Base-by-base conservation (phyloP, 2,797 vertebrate species). In the Myotis findleyi region DNA sequence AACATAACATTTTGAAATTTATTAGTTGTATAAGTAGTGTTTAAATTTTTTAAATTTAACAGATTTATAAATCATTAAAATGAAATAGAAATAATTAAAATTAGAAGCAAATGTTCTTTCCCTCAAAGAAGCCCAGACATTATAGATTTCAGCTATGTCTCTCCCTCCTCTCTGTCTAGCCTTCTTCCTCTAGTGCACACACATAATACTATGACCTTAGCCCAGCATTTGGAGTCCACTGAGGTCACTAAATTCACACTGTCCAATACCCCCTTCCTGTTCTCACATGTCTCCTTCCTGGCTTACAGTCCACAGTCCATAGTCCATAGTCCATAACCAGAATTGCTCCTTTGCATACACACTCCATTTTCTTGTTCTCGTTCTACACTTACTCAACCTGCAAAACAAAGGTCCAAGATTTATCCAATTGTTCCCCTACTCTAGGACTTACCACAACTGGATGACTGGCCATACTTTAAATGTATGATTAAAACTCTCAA, bases 51-150 rank as follows among this genome's bases (percentile, higher is more conserved):
- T 13, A 53, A 79, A 85, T 38, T 33, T 84, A 84, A 30, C n/a
- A 79, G 36, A 71, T 49, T 71, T 80, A 4, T 55, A 83, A 88
- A 66, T 82, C 64, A 76, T 76, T 91, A 73, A 66, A 59, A 53
- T 79, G 9, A 92, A 81, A 93, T 72, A 83, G 12, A 92, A 81
- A 93, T 72, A 87, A 69, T 76, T 53, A 72, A 89, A 57, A 51
- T 88, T 23, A 66, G 4, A 68, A 79, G 55, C n/a, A 73, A 93
- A 12, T 49, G 49, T 66, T 91, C 55, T 91, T 84, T 83, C 84
- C n/a, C 33, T 66, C 53, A 81, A 82, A 94, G 51, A 94, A 85
- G 9, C 41, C 7, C 23, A 64, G 57, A 47, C 8, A 30, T 38
- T 66, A 76, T 11, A 68, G 41, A 91, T 36, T 49, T 47, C 55